Percentiles rank a stretch among this genome's conserved stretches.
phyloP scores from a whole-genome alignment of 2,113 vertebrate species.

The Phaetusa simplex region DNA sequence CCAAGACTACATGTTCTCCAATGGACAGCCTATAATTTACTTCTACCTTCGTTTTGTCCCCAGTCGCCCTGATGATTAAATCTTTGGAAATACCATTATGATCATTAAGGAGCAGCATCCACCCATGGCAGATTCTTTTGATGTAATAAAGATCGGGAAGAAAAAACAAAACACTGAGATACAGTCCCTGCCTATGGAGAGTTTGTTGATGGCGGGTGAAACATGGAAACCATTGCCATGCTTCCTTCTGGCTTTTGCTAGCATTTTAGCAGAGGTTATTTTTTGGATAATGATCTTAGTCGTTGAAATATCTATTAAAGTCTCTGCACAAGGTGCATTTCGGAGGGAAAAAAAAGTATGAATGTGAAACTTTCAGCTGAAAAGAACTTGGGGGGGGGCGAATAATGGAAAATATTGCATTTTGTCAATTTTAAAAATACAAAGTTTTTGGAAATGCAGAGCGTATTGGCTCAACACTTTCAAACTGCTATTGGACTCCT shows the following conservation, averaged over 20 bases:
- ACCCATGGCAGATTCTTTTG: background rate
- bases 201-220: background rate
- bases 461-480: background rate
- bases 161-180: background rate
- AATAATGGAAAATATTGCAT: fast-evolving
- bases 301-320: background rate
- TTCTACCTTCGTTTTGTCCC: background rate
- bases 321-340: background rate
- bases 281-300: background rate
- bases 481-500: background rate
- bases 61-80: background rate
- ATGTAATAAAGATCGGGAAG: background rate
- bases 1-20: background rate
- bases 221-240: background rate
- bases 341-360: background rate
- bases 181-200: background rate
- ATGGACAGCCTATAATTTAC: background rate
- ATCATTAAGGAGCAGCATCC: background rate
- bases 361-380: background rate
- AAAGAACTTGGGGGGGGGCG: background rate
- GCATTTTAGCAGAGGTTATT: background rate
- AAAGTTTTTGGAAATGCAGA: background rate
- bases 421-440: background rate
- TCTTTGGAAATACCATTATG: background rate
- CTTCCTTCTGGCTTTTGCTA: background rate